phyloP scores from a whole-genome alignment of 2,888 invertebrate species.

The Oscheius sp. region DNA sequence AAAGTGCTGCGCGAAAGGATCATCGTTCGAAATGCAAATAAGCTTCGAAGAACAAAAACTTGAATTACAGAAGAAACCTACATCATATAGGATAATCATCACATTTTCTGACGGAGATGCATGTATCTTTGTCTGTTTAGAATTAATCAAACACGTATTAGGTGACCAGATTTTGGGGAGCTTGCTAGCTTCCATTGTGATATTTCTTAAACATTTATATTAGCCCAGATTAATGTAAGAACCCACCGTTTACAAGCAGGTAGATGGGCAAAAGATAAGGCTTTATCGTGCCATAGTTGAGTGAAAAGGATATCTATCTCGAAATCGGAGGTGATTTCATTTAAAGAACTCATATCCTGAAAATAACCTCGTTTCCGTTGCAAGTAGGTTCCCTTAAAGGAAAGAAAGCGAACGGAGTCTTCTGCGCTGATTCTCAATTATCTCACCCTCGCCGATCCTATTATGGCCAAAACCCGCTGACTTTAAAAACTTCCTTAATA shows the following conservation, averaged over 20 bases:
- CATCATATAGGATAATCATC: slow-evolving; percentile 31
- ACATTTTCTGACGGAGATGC: slow-evolving; percentile 70
- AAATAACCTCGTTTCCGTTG: slow-evolving; percentile 20
- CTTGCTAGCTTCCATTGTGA: slow-evolving; percentile 67
- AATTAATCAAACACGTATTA: slow-evolving; percentile 70
- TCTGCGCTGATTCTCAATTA: slow-evolving; percentile 23
- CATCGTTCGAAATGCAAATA: not conserved
- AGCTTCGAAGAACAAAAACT: not conserved
- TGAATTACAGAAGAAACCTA: slow-evolving; percentile 6
- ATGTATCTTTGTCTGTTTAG: slow-evolving; percentile 67
- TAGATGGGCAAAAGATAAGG: slow-evolving; percentile 57
- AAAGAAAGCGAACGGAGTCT: slow-evolving; percentile 11
- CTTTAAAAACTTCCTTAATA: not conserved
- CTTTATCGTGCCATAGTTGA: slow-evolving; percentile 68
- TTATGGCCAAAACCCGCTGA: slow-evolving; percentile 6
- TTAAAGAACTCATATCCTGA: slow-evolving; percentile 68
- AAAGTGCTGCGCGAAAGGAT: no score
- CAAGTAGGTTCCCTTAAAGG: slow-evolving; percentile 1
- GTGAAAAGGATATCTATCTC: slow-evolving; percentile 70
- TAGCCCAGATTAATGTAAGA: not conserved
- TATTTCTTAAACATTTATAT: slow-evolving; percentile 53
- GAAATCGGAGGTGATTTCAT: slow-evolving; percentile 70
- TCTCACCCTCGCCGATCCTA: slow-evolving; percentile 24
- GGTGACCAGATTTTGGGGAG: slow-evolving; percentile 69
- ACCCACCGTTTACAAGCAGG: slow-evolving; percentile 57